Conservation (phyloP, 2,888 invertebrate species). For the Rhingia rostrata region DNA sequence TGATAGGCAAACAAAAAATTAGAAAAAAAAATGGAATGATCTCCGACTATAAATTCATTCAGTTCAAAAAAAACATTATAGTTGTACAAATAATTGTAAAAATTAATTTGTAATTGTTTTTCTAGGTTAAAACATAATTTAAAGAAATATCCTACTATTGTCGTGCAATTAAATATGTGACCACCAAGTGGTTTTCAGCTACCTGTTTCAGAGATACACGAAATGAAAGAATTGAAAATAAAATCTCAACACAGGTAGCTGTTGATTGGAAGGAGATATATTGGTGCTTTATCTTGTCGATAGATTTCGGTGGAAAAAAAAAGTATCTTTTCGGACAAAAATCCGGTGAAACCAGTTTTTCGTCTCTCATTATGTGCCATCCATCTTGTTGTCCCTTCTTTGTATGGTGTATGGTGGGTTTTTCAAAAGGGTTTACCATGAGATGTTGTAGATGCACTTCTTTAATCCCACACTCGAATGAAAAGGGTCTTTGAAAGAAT, state of each 20-base stretch:
- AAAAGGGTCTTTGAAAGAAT: slow-evolving; percentile 51
- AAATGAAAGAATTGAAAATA: slow-evolving; percentile 14
- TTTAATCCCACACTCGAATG: slow-evolving; percentile 16
- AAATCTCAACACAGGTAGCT: slow-evolving; percentile 70
- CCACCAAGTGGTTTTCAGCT: slow-evolving; percentile 62
- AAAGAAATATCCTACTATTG: slow-evolving; percentile 42
- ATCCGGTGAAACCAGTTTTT: slow-evolving; percentile 69
- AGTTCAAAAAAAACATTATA: slow-evolving; percentile 46
- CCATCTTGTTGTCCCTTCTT: slow-evolving; percentile 39
- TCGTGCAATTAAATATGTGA: slow-evolving; percentile 68
- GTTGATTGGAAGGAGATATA: slow-evolving; percentile 68
- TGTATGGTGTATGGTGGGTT: slow-evolving; percentile 37
- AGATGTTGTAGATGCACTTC: slow-evolving; percentile 49
- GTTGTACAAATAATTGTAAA: slow-evolving; percentile 3
- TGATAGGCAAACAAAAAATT: slow-evolving; percentile 43
- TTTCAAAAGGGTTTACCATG: slow-evolving; percentile 23
- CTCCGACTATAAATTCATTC: slow-evolving; percentile 49
- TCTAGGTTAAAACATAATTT: slow-evolving; percentile 23
- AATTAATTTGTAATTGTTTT: slow-evolving; percentile 13
- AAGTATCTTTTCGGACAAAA: slow-evolving; percentile 28
- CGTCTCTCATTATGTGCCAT: slow-evolving; percentile 29
- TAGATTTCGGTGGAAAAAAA: slow-evolving; percentile 45
- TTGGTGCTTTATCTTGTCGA: slow-evolving; percentile 70
- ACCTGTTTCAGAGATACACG: slow-evolving; percentile 65
- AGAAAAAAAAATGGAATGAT: slow-evolving; percentile 55